phyloP scores from a whole-genome alignment of 1,140 invertebrate species.

The Hypothenemus hampei region DNA sequence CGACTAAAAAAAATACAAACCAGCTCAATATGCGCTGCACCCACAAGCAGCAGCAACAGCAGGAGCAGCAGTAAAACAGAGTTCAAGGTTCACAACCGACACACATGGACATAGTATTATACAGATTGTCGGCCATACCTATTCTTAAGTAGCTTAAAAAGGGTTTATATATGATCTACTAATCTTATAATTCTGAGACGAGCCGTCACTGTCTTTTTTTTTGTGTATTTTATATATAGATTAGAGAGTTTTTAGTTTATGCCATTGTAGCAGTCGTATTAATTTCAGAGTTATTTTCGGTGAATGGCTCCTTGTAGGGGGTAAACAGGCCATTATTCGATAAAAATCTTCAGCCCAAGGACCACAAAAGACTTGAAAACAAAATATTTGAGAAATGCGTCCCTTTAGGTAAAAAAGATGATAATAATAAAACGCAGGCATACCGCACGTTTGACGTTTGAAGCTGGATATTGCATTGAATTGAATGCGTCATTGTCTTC shows the following conservation, averaged over 20 bases:
- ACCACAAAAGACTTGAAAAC: background rate
- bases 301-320: slow-evolving; percentile 6
- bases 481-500: too few relatives aligned
- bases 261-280: background rate
- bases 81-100: slow-evolving; percentile 12
- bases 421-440: background rate
- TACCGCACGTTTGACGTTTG: too few relatives aligned
- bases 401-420: background rate
- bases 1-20: slow-evolving; percentile 4
- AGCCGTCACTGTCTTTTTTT: too few relatives aligned
- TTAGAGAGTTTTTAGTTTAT: background rate
- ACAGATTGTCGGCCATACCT: slow-evolving; percentile 6
- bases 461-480: too few relatives aligned
- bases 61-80: too few relatives aligned
- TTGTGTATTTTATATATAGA: slow-evolving; percentile 4
- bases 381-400: slow-evolving; percentile 5
- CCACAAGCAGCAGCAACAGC: too few relatives aligned
- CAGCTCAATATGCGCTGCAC: slow-evolving; percentile 9
- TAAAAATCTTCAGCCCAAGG: slow-evolving; percentile 3
- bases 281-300: slow-evolving; percentile 2
- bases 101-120: slow-evolving; percentile 9
- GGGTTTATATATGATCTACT: slow-evolving; percentile 10
- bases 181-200: slow-evolving; percentile 9
- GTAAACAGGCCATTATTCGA: slow-evolving; percentile 8
- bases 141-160: slow-evolving; percentile 14